These are phyloP conservation scores for Coranthus polyacanthus DNA, from an alignment of 2,797 vertebrate species.

Conservation along the genomic window DNA sequence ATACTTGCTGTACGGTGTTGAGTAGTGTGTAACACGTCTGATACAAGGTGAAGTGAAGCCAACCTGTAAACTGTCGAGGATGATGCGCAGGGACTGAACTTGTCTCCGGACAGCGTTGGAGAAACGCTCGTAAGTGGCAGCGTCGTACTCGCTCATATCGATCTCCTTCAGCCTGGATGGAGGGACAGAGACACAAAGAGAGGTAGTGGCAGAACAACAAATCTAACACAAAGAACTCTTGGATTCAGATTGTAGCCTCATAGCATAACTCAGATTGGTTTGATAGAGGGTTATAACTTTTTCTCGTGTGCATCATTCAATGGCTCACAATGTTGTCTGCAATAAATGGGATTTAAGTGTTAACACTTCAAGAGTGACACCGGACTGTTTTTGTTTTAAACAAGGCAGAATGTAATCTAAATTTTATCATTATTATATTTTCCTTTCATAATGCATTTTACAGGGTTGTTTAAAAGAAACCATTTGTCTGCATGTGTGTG, in stretches of 20 bases:
- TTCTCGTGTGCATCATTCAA: too few relatives aligned
- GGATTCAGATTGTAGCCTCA: neutral
- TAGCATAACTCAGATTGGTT: too few relatives aligned
- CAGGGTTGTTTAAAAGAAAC: conserved; percentile 20
- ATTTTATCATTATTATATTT: too few relatives aligned
- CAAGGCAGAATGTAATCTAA: too few relatives aligned
- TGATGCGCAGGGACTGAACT: conserved; percentile 93
- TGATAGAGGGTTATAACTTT: too few relatives aligned
- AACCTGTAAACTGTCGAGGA: conserved; percentile 97
- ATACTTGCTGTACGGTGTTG: neutral
- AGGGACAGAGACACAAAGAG: conserved; percentile 15
- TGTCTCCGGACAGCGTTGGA: conserved; percentile 92
- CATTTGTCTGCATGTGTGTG: conserved; percentile 10
- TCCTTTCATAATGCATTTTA: neutral
- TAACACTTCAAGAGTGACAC: too few relatives aligned
- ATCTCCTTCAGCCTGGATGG: conserved; percentile 92
- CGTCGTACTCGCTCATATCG: conserved; percentile 96
- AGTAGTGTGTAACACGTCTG: neutral
- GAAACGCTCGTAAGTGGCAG: conserved; percentile 90
- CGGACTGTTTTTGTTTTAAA: too few relatives aligned
- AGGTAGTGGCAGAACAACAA: neutral
- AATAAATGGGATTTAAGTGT: too few relatives aligned
- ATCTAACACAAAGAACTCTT: neutral
- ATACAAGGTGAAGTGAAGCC: neutral
- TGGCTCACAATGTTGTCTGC: too few relatives aligned